Evolutionary conservation across 2,113 vertebrate genomes (phyloP), one percentile per base, ranked within the genome.

Genomic region (Hirundichthys speculiger): DNA sequence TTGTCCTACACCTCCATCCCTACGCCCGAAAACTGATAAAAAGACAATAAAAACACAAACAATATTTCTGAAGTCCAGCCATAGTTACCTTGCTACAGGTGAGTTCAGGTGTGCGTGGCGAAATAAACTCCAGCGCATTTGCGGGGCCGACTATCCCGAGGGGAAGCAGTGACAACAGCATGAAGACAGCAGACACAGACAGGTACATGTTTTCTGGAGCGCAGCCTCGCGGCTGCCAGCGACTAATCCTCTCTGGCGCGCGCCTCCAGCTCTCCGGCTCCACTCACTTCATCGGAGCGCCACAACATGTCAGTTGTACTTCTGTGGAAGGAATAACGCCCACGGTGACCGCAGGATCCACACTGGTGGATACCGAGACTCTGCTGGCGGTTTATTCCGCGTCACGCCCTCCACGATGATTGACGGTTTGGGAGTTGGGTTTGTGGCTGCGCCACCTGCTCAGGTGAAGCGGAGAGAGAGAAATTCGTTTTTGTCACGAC

Each of bases 51-150:
- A n/a, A 34, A 10, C 30, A 6, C 30, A 3, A 27, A 34, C 30
- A 34, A 27, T 3, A 27, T 27, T 27, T n/a, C n/a, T n/a, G 6
- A 27, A 27, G 6, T 4, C 3, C 25, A 6, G 3, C 30, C 30
- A 34, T 4, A 3, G 4, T 82, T 88, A 88, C 86, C 74, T 84
- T 7, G 50, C 74, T 64, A 2, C 79, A 86, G 30, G 0, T 64
- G 42, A 80, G 25, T 2, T 49, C 57, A 42, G 81, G 63, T 39
- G 54, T 8, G 45, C 47, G n/a, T 1, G 8, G 3, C 3, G 78
- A 25, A 0, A 43, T 40, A 13, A 64, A 19, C 12, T 86, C 52
- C 61, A 88, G 61, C 3, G 27, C 54, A 0, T 5, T 8, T 4
- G 55, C 56, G 0, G 54, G 47, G 30, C 40, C 0, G 3, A 30